These are phyloP conservation scores for Sylvilagus bachmani DNA, from an alignment of 2,113 vertebrate genomes.

Conservation along the genomic window DNA sequence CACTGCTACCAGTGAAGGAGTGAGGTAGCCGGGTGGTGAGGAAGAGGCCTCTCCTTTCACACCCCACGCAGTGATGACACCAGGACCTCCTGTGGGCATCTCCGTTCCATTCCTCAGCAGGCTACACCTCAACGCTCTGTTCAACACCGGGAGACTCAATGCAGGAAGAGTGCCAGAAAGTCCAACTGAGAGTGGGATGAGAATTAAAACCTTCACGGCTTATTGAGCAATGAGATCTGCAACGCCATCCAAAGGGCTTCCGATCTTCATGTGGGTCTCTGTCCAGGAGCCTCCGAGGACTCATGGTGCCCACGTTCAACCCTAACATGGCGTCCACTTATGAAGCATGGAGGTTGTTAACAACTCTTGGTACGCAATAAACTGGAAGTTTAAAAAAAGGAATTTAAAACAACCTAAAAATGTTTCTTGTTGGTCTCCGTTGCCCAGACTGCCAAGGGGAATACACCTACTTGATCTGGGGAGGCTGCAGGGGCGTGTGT, in stretches of 20 bases:
- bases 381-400: slow-evolving; percentile 89
- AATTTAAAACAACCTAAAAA: slow-evolving; percentile 93
- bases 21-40: slow-evolving; percentile 74
- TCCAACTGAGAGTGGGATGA: slow-evolving; percentile 70
- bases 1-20: slow-evolving; percentile 75
- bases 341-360: slow-evolving; percentile 84
- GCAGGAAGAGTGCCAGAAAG: slow-evolving; percentile 72
- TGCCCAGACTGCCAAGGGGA: slow-evolving; percentile 91
- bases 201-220: slow-evolving; percentile 79
- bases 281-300: slow-evolving; percentile 75
- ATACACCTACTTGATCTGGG: slow-evolving; percentile 88
- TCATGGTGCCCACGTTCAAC: slow-evolving; percentile 77
- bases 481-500: slow-evolving; percentile 75
- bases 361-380: slow-evolving; percentile 89
- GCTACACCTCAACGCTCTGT: slow-evolving; percentile 65
- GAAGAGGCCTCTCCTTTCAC: slow-evolving; percentile 65
- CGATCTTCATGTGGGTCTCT: slow-evolving; percentile 78
- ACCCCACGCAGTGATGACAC: neutral
- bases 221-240: slow-evolving; percentile 79
- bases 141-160: slow-evolving; percentile 58
- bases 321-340: slow-evolving; percentile 79
- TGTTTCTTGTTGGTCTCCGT: slow-evolving; percentile 91
- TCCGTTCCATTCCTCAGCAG: slow-evolving; percentile 70
- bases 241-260: slow-evolving; percentile 80
- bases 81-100: slow-evolving; percentile 62